phyloP scores from a whole-genome alignment of 2,113 vertebrate species.

The Corvus hawaiiensis region DNA sequence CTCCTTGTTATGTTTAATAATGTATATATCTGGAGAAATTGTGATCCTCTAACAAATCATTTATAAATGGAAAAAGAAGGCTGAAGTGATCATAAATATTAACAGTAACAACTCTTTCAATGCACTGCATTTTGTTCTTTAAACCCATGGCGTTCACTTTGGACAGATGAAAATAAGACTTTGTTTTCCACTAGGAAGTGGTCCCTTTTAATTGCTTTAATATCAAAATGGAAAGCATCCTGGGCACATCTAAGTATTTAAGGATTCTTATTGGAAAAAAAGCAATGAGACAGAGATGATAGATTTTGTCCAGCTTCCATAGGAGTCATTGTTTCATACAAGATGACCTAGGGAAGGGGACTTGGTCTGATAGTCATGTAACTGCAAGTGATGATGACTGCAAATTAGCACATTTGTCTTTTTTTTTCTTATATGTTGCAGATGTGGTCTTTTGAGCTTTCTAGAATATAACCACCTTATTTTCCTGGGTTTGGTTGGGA shows the following conservation, averaged over 20 bases:
- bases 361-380: background rate
- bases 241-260: background rate
- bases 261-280: background rate
- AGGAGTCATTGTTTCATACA: background rate
- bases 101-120: background rate
- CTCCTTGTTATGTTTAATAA: background rate
- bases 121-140: background rate
- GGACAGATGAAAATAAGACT: background rate
- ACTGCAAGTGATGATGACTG: too few species aligned
- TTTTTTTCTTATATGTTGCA: background rate
- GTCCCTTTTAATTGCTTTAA: background rate
- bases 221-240: background rate
- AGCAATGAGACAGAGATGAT: background rate
- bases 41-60: conserved; percentile 14
- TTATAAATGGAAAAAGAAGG: conserved; percentile 36
- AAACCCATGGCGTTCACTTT: background rate
- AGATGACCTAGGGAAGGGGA: background rate
- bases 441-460: background rate
- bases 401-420: background rate
- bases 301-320: background rate
- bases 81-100: conserved; percentile 3
- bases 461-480: background rate
- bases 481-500: background rate
- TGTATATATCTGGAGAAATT: background rate
- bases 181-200: background rate